Percentiles rank a stretch among this genome's conserved stretches.
Conservation (phyloP, 2,113 vertebrate species). For the Lasiurus borealis region DNA sequence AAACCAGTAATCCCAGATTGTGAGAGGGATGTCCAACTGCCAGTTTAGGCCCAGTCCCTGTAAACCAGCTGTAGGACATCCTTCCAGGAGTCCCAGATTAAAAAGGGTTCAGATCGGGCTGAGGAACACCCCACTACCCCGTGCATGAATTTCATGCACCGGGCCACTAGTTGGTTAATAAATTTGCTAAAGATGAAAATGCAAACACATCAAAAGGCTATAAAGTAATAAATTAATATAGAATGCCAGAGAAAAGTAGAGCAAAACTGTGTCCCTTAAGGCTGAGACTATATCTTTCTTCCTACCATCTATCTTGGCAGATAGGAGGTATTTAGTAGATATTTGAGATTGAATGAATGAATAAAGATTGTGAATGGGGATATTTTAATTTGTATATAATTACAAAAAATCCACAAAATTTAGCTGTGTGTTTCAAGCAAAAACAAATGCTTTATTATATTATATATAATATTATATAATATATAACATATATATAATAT, state of each 20-base stretch:
- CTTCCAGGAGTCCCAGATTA: too few relatives aligned
- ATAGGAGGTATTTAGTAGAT: neutral
- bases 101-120: too few relatives aligned
- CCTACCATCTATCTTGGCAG: neutral
- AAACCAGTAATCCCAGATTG: too few relatives aligned
- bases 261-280: neutral
- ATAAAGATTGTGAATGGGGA: neutral
- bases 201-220: neutral
- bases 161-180: neutral
- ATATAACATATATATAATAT: too few relatives aligned
- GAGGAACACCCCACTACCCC: too few relatives aligned
- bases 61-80: too few relatives aligned
- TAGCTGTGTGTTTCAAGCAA: slow-evolving; percentile 20
- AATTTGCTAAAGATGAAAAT: slow-evolving; percentile 27
- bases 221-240: slow-evolving; percentile 15
- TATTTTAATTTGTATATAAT: slow-evolving; percentile 25
- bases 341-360: neutral
- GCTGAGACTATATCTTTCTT: neutral
- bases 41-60: too few relatives aligned
- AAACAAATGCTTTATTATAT: neutral
- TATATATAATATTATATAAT: too few relatives aligned
- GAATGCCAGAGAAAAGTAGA: neutral
- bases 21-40: too few relatives aligned
- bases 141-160: too few relatives aligned
- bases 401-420: slow-evolving; percentile 8